These are phyloP conservation scores for Calidris pugnax DNA, from an alignment of 2,113 vertebrate genomes.

Conservation along the genomic window DNA sequence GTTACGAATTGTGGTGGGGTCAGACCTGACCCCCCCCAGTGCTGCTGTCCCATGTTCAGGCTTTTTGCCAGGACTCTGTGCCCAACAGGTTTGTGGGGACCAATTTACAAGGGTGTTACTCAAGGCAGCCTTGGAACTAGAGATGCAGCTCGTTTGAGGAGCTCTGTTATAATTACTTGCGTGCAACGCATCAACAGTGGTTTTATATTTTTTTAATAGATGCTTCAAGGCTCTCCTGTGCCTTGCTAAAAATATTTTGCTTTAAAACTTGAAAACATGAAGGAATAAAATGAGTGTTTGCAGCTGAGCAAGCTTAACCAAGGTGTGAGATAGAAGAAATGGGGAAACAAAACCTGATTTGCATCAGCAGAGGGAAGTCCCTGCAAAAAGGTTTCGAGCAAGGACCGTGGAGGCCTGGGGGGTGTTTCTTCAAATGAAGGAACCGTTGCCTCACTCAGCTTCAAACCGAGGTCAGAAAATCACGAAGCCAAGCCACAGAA, in stretches of 20 bases:
- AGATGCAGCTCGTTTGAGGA: not conserved
- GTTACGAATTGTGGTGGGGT: rapidly evolving
- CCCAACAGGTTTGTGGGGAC: not conserved
- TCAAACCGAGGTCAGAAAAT: not conserved
- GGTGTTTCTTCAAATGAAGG: not conserved
- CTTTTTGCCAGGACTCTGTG: not conserved
- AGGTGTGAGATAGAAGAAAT: not conserved
- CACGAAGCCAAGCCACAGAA: not conserved
- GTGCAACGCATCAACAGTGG: not conserved
- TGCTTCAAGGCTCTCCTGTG: not conserved
- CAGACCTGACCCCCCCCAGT: not conserved
- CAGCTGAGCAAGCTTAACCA: not conserved
- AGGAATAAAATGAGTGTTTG: not conserved
- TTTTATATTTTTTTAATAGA: not conserved
- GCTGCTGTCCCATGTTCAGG: not conserved
- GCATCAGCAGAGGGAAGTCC: conserved; percentile 27
- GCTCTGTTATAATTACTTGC: not conserved
- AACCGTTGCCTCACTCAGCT: not conserved
- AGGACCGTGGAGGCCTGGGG: not conserved
- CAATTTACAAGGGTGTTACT: not conserved
- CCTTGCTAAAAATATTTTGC: not conserved
- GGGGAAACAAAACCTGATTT: conserved; percentile 16
- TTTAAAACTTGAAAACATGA: not conserved
- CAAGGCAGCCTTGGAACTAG: not conserved
- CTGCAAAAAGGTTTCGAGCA: not conserved